Base-by-base conservation (phyloP, 2,888 invertebrate species). In the Trissoscelio sp. region DNA sequence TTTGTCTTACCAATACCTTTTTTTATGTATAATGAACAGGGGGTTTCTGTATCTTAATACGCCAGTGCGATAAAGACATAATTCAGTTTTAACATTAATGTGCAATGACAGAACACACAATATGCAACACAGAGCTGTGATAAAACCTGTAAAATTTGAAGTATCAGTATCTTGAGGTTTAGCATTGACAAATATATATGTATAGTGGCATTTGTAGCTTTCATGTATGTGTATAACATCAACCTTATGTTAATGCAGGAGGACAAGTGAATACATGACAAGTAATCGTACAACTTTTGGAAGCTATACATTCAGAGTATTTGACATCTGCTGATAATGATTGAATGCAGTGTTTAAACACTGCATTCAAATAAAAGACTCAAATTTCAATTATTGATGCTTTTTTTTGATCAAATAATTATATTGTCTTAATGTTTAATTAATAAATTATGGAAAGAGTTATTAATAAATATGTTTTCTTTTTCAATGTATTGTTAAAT, bases 231-330 rank as follows among this genome's bases (percentile, higher is more conserved):
- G 22, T 44, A 24, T 53, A n/a, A 28, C 24, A 24, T 3, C 24
- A 6, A 37, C 12, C 16, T 6, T 22, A 16, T 12, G 12, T 12
- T 69, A 69, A 69, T 55, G 16, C 4, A 7, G 1, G 12, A 9
- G 42, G 67, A 55, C 67, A 55, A 69, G 55, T 55, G 55, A 55
- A 42, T 69, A 20, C 16, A 39, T 55, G 55, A 69, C 31, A 55
- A 42, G 67, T 16, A 39, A 67, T 14, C 67, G 5, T 55, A 34
- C 67, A 42, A 44, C 67, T 55, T 55, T 69, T 69, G 67, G 67
- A 34, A 34, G 64, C 12, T 12, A 12, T 12, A 5, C 20, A 7
- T 31, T 18, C 51, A 12, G n/a, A 37, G 12, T 37, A 9, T 28
- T 34, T 51, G 18, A 64, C 34, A 37, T 64, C 22, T 64, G 22